These are phyloP conservation scores for Scartelaos histophorus DNA, from an alignment of 2,113 vertebrate species.

Conservation along the genomic window DNA sequence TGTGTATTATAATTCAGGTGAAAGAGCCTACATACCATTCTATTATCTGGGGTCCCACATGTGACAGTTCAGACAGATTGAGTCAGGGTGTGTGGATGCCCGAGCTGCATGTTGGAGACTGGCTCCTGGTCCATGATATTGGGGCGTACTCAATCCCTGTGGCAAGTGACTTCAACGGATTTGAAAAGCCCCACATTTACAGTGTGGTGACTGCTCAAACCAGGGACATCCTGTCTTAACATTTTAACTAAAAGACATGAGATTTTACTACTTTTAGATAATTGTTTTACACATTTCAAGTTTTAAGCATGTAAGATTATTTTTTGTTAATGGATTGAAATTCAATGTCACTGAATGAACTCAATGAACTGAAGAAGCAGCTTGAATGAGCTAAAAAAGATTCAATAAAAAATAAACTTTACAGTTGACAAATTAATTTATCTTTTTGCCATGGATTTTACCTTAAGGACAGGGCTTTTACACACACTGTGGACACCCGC, in stretches of 20 bases:
- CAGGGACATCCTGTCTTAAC: not conserved
- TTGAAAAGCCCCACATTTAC: conserved; percentile 85
- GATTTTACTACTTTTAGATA: no score
- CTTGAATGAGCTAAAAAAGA: no score
- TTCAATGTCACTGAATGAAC: no score
- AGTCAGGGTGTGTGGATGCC: conserved; percentile 80
- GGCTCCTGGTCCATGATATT: conserved; percentile 90
- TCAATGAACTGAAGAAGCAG: no score
- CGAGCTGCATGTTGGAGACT: conserved; percentile 86
- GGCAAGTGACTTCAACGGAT: conserved; percentile 88
- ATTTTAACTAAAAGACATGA: not conserved
- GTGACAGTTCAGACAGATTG: conserved; percentile 86
- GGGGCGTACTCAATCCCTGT: conserved; percentile 87
- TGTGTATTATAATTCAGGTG: not conserved
- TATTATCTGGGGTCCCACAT: conserved; percentile 91
- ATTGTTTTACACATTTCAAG: no score
- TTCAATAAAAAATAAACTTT: no score
- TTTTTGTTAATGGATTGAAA: no score
- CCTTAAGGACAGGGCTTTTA: no score
- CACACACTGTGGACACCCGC: no score
- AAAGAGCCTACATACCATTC: conserved; percentile 78
- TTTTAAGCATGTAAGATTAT: no score
- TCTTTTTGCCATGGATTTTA: no score
- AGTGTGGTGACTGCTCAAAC: conserved; percentile 63
- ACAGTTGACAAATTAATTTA: no score